Evolutionary conservation across 2,113 vertebrate genomes (phyloP), one percentile per base, ranked within the genome.

Genomic region (Melanerpes formicivorus): DNA sequence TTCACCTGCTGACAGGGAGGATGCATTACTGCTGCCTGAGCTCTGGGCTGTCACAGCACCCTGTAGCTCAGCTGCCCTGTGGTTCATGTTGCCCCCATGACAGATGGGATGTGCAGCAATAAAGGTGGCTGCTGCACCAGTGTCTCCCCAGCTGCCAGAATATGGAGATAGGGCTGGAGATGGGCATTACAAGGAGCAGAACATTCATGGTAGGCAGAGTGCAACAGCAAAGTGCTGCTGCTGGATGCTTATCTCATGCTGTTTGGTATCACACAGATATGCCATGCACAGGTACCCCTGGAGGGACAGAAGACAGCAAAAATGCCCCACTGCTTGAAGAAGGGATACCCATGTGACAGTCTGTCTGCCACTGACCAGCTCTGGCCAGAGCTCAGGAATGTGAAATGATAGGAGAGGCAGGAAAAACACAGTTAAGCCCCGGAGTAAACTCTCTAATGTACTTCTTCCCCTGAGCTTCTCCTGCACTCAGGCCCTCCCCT

Each of bases 171-270:
- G 59, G 26, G 10, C 23, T 22, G 32, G 19, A 66, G 27, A 21
- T 5, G 14, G 42, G 50, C 9, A 0, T 10, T 66, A 48, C 48
- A 56, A 93, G 65, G 21, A 77, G 32, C 23, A 69, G 73, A 63
- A 18, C 15, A 6, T 62, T 67, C 0, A 4, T 1, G 2, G 42
- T 52, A 46, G 80, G 77, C 30, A 67, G n/a, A 42, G 32, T 11
- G 30, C 32, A 52, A 44, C 52, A 77, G 40, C 5, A 8, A 5
- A 11, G 7, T 71, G 56, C 42, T 78, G 80, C 37, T 83, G 74
- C 22, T 70, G 29, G 52, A 32, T 27, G 46, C 34, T 78, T 14
- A 29, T 40, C 19, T 50, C 0, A 0, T 66, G 64, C 56, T 1
- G 9, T 66, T 91, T 66, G n/a, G 42, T 84, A 46, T 13, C 71